A percentile compares a stretch with the other conserved stretches of the same genome.
Conservation (phyloP, 1,140 invertebrate species). For the Drosophila kurseongensis region DNA sequence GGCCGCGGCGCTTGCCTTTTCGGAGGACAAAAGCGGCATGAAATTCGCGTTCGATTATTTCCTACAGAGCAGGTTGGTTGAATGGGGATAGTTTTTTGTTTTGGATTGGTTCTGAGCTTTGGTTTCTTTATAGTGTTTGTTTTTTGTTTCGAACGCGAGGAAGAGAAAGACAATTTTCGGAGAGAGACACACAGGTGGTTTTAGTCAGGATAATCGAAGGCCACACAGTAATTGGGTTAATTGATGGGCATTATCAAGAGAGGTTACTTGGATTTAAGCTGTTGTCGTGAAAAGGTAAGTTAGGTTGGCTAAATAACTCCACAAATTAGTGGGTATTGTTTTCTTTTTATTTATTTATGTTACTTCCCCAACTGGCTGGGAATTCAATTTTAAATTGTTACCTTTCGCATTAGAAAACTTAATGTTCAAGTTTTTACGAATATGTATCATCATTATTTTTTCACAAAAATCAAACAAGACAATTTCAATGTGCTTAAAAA, state of each 20-base stretch:
- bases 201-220: constrained; percentile 47
- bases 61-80: constrained; percentile 67
- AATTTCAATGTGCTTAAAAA: no score
- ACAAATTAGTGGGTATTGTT: not conserved
- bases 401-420: no score
- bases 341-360: not conserved
- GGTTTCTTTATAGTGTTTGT: constrained; percentile 29
- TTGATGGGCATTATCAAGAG: constrained; percentile 26
- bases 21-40: constrained; percentile 81
- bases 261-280: constrained; percentile 3
- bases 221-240: constrained; percentile 33
- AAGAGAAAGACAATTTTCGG: constrained; percentile 47
- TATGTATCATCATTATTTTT: no score
- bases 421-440: no score
- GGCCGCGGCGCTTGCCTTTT: constrained; percentile 73
- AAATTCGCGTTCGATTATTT: constrained; percentile 84
- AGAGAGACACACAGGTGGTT: constrained; percentile 48
- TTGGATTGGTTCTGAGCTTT: constrained; percentile 51
- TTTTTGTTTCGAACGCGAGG: constrained; percentile 36
- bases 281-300: constrained; percentile 2
- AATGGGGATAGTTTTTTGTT: constrained; percentile 47
- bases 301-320: not conserved
- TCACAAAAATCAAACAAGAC: no score
- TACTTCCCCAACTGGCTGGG: not conserved
- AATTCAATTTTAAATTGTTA: not conserved